Conservation (phyloP, 2,888 invertebrate genomes). For the Linnaemya tessellans region DNA sequence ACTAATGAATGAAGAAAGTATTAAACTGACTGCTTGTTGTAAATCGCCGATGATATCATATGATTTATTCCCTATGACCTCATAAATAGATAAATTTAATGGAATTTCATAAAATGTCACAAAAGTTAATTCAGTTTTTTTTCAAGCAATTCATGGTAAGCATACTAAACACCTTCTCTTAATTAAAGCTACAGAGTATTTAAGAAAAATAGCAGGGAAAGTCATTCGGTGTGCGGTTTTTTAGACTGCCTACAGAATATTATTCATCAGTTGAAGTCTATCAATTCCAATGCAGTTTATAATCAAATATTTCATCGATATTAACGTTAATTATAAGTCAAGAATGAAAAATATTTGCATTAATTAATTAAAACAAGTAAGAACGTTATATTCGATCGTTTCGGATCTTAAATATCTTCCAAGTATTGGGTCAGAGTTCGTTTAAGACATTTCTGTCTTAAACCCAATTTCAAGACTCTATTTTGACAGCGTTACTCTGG, state of each 20-base stretch:
- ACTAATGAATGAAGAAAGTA: not conserved
- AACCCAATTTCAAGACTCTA: no score
- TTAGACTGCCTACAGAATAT: not conserved
- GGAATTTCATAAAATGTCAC: constrained; percentile 40
- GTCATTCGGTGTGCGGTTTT: not conserved
- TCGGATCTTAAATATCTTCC: no score
- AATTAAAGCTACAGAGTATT: not conserved
- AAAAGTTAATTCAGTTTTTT: constrained; percentile 4
- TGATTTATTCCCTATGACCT: constrained; percentile 58
- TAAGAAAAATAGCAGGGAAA: not conserved
- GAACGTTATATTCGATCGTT: no score
- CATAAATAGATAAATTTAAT: constrained; percentile 42
- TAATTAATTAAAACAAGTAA: no score
- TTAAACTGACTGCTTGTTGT: not conserved
- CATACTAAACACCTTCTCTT: constrained; percentile 28
- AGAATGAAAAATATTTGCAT: no score
- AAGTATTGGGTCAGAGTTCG: no score
- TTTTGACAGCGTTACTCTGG: no score
- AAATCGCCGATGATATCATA: constrained; percentile 39
- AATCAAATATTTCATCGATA: no score
- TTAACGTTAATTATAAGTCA: no score
- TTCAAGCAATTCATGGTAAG: not conserved
- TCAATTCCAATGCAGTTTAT: not conserved
- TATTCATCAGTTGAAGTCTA: not conserved
- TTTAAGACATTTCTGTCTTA: no score